Evolutionary conservation across 2,888 invertebrate species (phyloP).

Genomic region (Adelphocoris suturalis): DNA sequence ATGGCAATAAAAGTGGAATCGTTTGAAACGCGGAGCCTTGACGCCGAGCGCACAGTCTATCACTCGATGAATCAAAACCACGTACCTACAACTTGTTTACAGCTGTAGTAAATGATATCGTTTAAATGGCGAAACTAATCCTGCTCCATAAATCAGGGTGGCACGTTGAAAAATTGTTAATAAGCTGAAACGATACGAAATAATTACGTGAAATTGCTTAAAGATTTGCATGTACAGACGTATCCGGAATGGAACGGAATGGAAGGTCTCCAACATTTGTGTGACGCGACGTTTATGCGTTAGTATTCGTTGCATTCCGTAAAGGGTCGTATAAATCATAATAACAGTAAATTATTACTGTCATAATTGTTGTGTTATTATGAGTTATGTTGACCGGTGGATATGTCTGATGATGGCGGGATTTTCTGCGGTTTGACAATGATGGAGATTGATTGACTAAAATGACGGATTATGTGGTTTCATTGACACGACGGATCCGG

Average conservation of each 20-base stretch:
- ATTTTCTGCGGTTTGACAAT: no score
- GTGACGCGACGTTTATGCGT: no score
- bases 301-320: no score
- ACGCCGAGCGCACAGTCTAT: background rate
- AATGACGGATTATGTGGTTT: no score
- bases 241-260: constrained; percentile 27
- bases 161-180: constrained; percentile 1
- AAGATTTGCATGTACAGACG: background rate
- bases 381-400: no score
- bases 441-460: no score
- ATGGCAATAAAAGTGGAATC: background rate
- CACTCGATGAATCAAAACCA: constrained; percentile 4
- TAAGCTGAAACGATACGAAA: background rate
- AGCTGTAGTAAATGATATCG: constrained; percentile 14
- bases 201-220: background rate
- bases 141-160: background rate
- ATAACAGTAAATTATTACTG: no score
- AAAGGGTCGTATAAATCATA: no score
- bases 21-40: background rate
- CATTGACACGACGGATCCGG: no score
- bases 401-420: no score
- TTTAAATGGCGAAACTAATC: constrained; percentile 6
- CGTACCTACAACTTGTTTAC: background rate
- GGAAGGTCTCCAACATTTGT: background rate
- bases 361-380: no score